Conservation (phyloP, 2,888 invertebrate species). For the Xestia c-nigrum region DNA sequence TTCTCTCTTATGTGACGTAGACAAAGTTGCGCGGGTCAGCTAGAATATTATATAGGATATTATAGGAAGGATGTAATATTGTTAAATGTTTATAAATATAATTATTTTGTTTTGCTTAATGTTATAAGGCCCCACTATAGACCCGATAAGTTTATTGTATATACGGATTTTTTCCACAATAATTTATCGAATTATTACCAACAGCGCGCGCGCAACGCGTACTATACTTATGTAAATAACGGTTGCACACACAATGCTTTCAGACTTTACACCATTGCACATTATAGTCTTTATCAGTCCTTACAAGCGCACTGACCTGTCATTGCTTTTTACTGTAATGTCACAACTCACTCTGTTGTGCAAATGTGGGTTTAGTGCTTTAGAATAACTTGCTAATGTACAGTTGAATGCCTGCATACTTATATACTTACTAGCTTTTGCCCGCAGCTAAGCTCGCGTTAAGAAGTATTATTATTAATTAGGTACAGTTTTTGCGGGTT, state of each 20-base stretch:
- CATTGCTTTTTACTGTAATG: neutral
- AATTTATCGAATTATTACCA: neutral
- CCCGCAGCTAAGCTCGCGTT: too few species aligned
- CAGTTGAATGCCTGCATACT: neutral
- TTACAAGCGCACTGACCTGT: slow-evolving; percentile 8
- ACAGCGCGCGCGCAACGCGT: neutral
- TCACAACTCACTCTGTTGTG: slow-evolving; percentile 10
- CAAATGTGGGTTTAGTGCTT: neutral
- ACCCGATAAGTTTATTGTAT: too few species aligned
- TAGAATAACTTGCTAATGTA: slow-evolving; percentile 2
- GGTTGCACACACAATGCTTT: neutral
- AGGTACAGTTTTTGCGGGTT: too few species aligned
- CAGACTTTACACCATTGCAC: neutral
- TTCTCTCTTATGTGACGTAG: too few species aligned
- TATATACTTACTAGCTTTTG: too few species aligned
- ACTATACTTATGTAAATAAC: neutral
- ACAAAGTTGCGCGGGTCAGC: too few species aligned
- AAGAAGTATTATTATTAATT: too few species aligned
- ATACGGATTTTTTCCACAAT: neutral
- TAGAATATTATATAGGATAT: too few species aligned
- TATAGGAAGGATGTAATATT: too few species aligned
- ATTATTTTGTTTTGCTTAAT: too few species aligned
- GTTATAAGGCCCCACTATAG: too few species aligned
- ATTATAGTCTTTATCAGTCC: slow-evolving; percentile 31
- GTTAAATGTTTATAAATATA: too few species aligned